A percentile compares a stretch with the other conserved stretches of the same genome.
These are phyloP conservation scores for Metallyticus violacea DNA, from an alignment of 2,888 invertebrate genomes.

Conservation along the genomic window DNA sequence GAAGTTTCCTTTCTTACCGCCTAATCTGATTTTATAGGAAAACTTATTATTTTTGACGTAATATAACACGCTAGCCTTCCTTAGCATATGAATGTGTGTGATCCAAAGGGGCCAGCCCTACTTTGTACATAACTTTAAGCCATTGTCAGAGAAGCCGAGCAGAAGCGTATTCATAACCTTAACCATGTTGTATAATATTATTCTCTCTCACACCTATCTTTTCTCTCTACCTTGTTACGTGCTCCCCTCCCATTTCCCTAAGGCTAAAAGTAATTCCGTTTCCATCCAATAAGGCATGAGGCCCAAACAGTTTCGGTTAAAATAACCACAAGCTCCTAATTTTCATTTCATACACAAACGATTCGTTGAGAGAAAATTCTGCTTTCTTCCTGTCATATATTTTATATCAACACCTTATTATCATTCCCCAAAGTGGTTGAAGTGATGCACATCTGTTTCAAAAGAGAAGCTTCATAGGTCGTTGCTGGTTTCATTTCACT, in stretches of 20 bases:
- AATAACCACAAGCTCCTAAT: conserved; percentile 1
- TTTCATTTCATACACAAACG: neutral
- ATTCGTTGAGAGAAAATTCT: no score
- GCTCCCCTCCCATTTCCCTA: neutral
- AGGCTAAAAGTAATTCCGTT: neutral
- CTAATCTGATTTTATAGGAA: neutral
- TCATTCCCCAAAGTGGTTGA: no score
- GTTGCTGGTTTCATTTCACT: no score
- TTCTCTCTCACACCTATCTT: neutral
- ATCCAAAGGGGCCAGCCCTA: neutral
- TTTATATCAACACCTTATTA: no score
- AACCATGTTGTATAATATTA: neutral
- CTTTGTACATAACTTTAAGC: conserved; percentile 1
- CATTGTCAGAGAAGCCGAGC: neutral
- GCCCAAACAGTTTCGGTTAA: neutral
- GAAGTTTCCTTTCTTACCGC: neutral
- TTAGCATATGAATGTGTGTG: neutral
- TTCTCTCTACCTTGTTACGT: conserved; percentile 3
- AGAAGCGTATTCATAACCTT: neutral
- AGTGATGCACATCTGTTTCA: no score
- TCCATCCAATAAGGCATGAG: neutral
- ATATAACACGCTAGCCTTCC: neutral
- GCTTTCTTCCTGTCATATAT: no score
- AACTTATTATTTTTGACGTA: neutral
- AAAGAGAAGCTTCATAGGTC: no score